Evolutionary conservation across 2,113 vertebrate genomes (phyloP).

Genomic region (Saguinus midas): DNA sequence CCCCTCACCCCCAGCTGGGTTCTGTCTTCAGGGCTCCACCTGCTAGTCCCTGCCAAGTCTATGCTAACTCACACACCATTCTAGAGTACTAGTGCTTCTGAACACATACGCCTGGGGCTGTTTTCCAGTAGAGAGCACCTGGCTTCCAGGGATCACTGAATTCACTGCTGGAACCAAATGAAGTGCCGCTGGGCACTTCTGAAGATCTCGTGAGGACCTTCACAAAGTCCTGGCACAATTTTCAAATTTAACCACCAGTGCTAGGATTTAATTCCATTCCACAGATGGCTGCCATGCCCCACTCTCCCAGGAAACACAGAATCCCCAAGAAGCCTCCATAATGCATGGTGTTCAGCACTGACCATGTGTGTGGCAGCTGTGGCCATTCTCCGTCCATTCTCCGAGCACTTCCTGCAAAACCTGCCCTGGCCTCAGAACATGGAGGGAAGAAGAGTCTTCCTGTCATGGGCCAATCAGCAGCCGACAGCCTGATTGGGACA

Average conservation of each 20-base stretch:
- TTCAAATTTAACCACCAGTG: not conserved
- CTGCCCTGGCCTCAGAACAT: no score
- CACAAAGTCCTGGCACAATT: not conserved
- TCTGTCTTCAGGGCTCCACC: not conserved
- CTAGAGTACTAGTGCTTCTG: not conserved
- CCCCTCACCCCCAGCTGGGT: not conserved
- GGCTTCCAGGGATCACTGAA: not conserved
- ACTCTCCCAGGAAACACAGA: not conserved
- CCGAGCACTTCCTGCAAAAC: not conserved
- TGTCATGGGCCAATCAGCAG: not conserved
- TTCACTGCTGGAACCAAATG: not conserved
- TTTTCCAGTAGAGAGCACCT: no score
- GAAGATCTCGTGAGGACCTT: not conserved
- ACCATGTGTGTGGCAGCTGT: no score
- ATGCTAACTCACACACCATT: not conserved
- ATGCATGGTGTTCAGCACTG: not conserved
- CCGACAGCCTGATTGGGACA: not conserved
- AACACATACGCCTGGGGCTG: not conserved
- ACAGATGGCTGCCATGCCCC: not conserved
- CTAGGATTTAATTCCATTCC: not conserved
- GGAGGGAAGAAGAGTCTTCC: not conserved
- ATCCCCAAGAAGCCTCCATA: not conserved
- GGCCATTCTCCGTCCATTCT: not conserved
- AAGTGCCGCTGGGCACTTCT: not conserved
- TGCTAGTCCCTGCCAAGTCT: no score